These are phyloP conservation scores for Gallinago media DNA, from an alignment of 2,113 vertebrate species.

Conservation along the genomic window DNA sequence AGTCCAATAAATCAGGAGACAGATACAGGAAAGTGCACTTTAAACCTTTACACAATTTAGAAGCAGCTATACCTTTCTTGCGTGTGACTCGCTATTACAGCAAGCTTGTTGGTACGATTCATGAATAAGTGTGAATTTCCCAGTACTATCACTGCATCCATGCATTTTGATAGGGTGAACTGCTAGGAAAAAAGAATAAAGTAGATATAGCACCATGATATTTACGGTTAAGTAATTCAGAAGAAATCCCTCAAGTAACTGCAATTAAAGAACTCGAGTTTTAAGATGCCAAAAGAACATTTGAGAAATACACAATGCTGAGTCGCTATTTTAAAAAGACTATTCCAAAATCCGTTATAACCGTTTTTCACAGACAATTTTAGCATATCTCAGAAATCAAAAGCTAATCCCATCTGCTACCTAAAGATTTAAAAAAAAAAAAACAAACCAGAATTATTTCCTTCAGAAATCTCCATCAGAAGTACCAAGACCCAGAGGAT, in stretches of 20 bases:
- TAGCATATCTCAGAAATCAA: background rate
- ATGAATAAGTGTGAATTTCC: conserved; percentile 93
- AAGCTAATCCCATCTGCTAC: too few species aligned
- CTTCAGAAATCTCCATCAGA: accelerated
- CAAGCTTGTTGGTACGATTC: conserved; percentile 89
- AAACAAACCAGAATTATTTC: accelerated
- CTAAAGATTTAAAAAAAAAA: background rate
- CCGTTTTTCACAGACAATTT: accelerated
- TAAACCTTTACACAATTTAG: background rate
- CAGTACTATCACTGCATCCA: conserved; percentile 93
- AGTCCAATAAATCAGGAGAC: background rate
- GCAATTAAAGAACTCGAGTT: background rate
- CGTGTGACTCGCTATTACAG: conserved; percentile 93
- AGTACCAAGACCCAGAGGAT: background rate
- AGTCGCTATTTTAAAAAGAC: background rate
- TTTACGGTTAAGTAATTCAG: background rate
- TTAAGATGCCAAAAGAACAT: background rate
- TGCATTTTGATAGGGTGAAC: conserved; percentile 93
- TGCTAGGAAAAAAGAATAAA: conserved; percentile 2
- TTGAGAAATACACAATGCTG: accelerated
- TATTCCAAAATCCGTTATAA: accelerated
- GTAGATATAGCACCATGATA: background rate
- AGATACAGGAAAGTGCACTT: accelerated
- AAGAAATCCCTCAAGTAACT: background rate
- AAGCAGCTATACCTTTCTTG: conserved; percentile 86